Base-by-base conservation (phyloP, 2,113 vertebrate genomes). In the Cynopterus brachyotis region DNA sequence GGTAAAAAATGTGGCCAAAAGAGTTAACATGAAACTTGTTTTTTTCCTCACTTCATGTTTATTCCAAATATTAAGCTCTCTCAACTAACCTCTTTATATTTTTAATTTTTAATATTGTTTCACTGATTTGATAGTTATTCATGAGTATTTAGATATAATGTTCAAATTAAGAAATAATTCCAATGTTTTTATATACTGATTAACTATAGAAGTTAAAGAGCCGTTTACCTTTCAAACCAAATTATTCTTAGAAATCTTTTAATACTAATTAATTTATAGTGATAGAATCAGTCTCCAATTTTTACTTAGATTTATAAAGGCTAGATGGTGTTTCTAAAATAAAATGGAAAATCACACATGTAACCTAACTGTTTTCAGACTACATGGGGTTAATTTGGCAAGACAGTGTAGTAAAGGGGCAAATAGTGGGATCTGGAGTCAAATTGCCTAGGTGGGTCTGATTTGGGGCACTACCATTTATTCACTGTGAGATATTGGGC, bases 81-180 rank as follows among this genome's bases (percentile, higher is more conserved):
- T 69, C 42, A 72, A 4, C 9, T 20, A 53, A 53, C 40, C 30
- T 89, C 16, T 89, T 80, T 50, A 59, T 85, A 53, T 80, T 85
- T 90, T 85, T 55, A 62, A 53, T 80, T 85, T 90, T 85, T 55
- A 62, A 55, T 87, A 85, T 89, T 80, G 37, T 40, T 67, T 95
- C 28, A 73, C 37, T 67, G 28, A 55, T 45, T 76, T 90, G 69
- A 69, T 45, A 60, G 50, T 89, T 93, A 53, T 32, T 86, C 40
- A 5, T 87, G 35, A 73, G 28, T 89, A 85, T 59, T 80, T 85
- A 73, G n/a, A 86, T 42, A 81, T 2, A 85, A 30, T 73, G 35
- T 28, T 59, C 37, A 92, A 89, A 89, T 64, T 55, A 78, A 89
- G 60, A 50, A 62, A 20, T n/a, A 42, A 45, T 60, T 40, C 35